These are phyloP conservation scores for Lasius fuliginosus DNA, from an alignment of 2,888 invertebrate species.

Conservation along the genomic window DNA sequence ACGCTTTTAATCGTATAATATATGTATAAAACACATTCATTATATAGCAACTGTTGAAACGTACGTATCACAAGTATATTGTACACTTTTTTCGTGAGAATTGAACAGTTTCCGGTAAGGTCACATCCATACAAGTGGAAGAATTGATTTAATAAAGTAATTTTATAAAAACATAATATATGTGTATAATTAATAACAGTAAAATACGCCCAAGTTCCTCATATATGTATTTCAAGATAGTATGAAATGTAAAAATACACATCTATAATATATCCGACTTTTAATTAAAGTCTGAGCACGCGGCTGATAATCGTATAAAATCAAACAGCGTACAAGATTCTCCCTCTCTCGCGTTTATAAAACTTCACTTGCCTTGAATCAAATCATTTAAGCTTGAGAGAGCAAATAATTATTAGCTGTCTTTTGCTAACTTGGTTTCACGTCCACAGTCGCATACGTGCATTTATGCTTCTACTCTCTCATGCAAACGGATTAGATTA, in stretches of 20 bases:
- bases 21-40: background rate
- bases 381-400: constrained; percentile 6
- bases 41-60: background rate
- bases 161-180: background rate
- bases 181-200: background rate
- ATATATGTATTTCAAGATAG: background rate
- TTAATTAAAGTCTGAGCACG: background rate
- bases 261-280: background rate
- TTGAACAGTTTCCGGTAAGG: background rate
- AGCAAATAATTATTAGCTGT: constrained; percentile 23
- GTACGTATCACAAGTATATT: background rate
- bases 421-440: constrained; percentile 5
- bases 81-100: background rate
- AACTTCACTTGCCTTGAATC: constrained; percentile 11
- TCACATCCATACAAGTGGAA: background rate
- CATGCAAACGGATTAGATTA: background rate
- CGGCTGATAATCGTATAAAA: background rate
- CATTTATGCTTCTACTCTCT: background rate
- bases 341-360: constrained; percentile 1
- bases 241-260: too few species aligned
- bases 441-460: background rate
- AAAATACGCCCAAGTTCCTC: background rate
- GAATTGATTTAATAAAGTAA: background rate
- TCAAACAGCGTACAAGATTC: background rate
- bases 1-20: background rate